Conservation (phyloP, 2,888 invertebrate species). For the Eubasilissa splendida region DNA sequence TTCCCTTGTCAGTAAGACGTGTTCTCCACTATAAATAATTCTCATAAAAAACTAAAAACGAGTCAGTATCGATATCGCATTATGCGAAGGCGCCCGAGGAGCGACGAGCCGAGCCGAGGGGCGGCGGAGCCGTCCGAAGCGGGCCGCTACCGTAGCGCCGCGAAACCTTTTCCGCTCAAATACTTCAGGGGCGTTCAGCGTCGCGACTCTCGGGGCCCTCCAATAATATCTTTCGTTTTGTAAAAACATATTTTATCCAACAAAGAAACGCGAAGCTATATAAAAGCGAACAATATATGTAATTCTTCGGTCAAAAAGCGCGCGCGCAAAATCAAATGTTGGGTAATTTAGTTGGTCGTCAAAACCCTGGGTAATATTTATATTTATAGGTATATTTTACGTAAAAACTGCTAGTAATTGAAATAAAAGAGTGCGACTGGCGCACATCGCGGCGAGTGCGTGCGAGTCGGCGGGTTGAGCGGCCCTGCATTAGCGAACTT, state of each 20-base stretch:
- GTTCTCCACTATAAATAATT: conserved; percentile 47
- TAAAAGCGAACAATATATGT: too few species aligned
- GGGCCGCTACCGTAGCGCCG: conserved; percentile 21
- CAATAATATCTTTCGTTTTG: too few species aligned
- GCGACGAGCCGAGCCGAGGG: conserved; percentile 44
- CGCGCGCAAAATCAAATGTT: too few species aligned
- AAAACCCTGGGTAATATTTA: too few species aligned
- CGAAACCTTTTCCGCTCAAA: conserved; percentile 45
- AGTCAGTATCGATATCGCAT: conserved; percentile 58
- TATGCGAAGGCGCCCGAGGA: conserved; percentile 49
- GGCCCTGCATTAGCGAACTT: conserved; percentile 63
- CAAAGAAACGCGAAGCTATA: too few species aligned
- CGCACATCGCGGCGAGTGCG: too few species aligned
- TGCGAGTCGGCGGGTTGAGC: background rate
- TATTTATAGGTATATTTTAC: too few species aligned
- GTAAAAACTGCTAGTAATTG: too few species aligned
- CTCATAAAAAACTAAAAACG: conserved; percentile 53
- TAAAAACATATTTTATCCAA: too few species aligned
- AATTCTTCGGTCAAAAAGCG: too few species aligned
- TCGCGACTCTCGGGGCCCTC: background rate
- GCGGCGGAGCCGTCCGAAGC: conserved; percentile 48
- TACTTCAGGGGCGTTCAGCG: conserved; percentile 6
- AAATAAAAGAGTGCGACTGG: too few species aligned
- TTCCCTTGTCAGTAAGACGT: background rate
- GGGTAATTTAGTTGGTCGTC: too few species aligned